Base-by-base conservation (phyloP, 2,797 vertebrate species). In the Melanotaenia parkinsoni region DNA sequence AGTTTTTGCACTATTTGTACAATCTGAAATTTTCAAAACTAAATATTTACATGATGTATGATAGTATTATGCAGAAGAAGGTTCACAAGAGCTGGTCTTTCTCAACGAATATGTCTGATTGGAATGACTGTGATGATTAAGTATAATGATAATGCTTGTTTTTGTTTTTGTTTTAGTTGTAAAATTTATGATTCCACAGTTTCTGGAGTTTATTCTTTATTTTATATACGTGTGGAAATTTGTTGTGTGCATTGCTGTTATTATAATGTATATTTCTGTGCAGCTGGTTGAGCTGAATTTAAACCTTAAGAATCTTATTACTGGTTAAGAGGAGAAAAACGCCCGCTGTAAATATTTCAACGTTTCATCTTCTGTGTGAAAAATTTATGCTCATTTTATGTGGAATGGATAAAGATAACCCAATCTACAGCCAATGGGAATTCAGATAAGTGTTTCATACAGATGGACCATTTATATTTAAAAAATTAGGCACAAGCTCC, bases 401-500 rank as follows among this genome's bases (percentile, higher is more conserved):
- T 54, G 8, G 16, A 67, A 58, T 14, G 43, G 53, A 50, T 28
- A 26, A 38, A 61, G 28, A 74, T 61, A 58, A 64, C 20, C 61
- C 11, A 35, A 30, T 74, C 53, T 53, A 20, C 72, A 74, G 47
- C 56, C 64, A 53, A 37, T 74, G 58, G 40, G 13, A 82, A 76
- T 63, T 85, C 30, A 72, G 58, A 75, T 71, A 58, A 50, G 40
- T 69, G n/a, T 60, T 77, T 47, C 64, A 61, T 66, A 40, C 43
- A 71, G 63, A 58, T 56, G 28, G 69, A 63, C 67, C 33, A 20
- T 58, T 47, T 72, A 73, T 65, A 86, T 53, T 70, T 54, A 60
- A 58, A 64, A 51, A 77, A 73, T 79, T 9, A 72, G 45, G 28
- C 66, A 70, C 79, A 72, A 35, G 62, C 54, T 80, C 60, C 67